Base-by-base conservation (phyloP, 2,888 invertebrate genomes). In the Dasysyrphus albostriatus region DNA sequence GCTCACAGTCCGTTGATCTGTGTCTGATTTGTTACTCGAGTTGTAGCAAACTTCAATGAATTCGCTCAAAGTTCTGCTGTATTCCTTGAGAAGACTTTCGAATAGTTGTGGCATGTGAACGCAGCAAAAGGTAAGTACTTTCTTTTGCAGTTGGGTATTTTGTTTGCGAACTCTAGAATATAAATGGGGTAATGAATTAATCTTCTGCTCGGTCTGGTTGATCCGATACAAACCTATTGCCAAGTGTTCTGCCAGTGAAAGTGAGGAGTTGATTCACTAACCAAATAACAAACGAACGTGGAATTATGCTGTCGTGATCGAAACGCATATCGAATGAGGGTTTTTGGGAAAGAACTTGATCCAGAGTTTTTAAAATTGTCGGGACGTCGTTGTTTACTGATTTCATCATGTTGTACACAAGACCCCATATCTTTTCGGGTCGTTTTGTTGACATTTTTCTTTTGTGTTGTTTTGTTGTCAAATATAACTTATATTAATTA, bases 381-480 rank as follows among this genome's bases (percentile, higher is more conserved):
- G 78, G 83, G 3, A 75, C 65, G 63, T 87, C 87, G 32, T 78
- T 87, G 72, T 83, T 87, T 10, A 78, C 83, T 10, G 87, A 87
- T 47, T 90, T 90, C 0, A 92, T 91, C 59, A 92, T 84, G 67
- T 89, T 91, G 81, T 91, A 92, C 3, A 92, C 88, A 73, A 92
- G 88, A 58, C 90, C 90, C 92, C 92, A 92, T 89, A 92, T 92
- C 77, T 92, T 92, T 73, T 90, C 91, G 0, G 91, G 91, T 3
- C 89, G 89, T 59, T 76, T 69, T 10, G 76, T 89, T n/a, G 91
- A 88, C 92, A 92, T 91, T 70, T 8, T 14, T 6, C 34, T 32
- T 59, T 19, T 59, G 6, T 24, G 12, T 24, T 2, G 5, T 1
- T 19, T 47, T 47, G 16, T 19, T 47, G 16, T 32, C 7, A 32